Evolutionary conservation across 2,888 invertebrate genomes (phyloP).

Genomic region (Nomada ruficornis): DNA sequence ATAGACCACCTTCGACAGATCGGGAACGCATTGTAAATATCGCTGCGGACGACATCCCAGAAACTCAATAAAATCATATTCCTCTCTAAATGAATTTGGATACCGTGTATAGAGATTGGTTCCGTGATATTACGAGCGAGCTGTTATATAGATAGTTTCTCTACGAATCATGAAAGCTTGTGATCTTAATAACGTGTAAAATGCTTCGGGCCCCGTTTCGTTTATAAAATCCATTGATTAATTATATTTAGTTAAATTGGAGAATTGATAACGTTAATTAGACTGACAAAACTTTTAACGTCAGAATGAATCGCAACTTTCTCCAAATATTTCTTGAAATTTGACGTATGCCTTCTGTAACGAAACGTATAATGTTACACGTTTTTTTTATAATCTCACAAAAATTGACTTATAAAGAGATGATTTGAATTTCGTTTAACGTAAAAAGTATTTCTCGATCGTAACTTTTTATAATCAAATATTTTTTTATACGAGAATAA

Average conservation of each 20-base stretch:
- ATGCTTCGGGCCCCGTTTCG: conserved; percentile 16
- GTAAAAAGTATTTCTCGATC: conserved; percentile 13
- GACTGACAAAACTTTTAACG: neutral
- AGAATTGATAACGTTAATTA: neutral
- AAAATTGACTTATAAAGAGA: neutral
- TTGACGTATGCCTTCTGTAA: conserved; percentile 3
- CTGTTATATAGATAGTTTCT: conserved; percentile 22
- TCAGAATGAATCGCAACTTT: neutral
- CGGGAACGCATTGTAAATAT: conserved; percentile 79
- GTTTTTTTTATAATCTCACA: neutral
- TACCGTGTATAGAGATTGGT: conserved; percentile 9
- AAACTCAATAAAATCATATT: conserved; percentile 52
- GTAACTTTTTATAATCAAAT: neutral
- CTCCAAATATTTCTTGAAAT: neutral
- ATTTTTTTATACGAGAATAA: neutral
- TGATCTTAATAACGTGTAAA: conserved; percentile 44
- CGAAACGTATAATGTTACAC: conserved; percentile 5
- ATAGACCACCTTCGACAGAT: conserved; percentile 73
- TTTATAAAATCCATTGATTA: neutral
- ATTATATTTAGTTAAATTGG: neutral
- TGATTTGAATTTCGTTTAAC: neutral
- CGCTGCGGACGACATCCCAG: conserved; percentile 77
- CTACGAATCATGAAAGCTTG: conserved; percentile 42
- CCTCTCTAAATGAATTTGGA: neutral
- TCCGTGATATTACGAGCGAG: conserved; percentile 11